phyloP scores from a whole-genome alignment of 2,888 invertebrate species.

The Buathra laborator region DNA sequence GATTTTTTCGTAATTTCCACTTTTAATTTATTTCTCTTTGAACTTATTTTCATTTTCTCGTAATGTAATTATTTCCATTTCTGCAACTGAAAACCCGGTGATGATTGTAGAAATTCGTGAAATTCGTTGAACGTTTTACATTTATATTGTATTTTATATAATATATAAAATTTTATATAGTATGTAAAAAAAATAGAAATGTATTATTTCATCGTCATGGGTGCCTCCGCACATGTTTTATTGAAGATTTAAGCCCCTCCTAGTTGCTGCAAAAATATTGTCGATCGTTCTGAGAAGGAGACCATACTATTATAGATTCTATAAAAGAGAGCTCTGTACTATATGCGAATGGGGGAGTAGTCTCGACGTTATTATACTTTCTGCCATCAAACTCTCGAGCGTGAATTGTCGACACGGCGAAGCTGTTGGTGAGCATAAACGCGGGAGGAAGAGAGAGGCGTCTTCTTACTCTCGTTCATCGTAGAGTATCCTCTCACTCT shows the following conservation, averaged over 20 bases:
- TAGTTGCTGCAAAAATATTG: constrained; percentile 16
- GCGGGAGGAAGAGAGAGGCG: neutral
- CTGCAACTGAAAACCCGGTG: neutral
- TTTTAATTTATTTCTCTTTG: neutral
- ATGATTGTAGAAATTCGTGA: neutral
- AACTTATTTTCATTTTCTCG: neutral
- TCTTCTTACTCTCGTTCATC: constrained; percentile 17
- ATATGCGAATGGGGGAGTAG: constrained; percentile 28
- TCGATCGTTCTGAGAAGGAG: constrained; percentile 11
- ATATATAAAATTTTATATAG: neutral
- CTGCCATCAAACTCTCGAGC: constrained; percentile 26
- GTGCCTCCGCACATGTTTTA: neutral
- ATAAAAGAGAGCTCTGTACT: neutral
- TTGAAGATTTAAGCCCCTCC: neutral
- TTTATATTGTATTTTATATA: neutral
- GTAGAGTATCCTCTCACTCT: constrained; percentile 16
- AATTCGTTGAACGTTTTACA: neutral
- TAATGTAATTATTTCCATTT: neutral
- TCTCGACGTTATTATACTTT: constrained; percentile 43
- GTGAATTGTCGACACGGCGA: constrained; percentile 31
- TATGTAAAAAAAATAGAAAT: neutral
- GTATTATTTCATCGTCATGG: constrained; percentile 3
- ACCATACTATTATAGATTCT: constrained; percentile 28
- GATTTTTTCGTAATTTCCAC: neutral
- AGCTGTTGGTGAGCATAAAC: constrained; percentile 2